phyloP scores from a whole-genome alignment of 1,140 invertebrate genomes.

The Drosophila trapezifrons region DNA sequence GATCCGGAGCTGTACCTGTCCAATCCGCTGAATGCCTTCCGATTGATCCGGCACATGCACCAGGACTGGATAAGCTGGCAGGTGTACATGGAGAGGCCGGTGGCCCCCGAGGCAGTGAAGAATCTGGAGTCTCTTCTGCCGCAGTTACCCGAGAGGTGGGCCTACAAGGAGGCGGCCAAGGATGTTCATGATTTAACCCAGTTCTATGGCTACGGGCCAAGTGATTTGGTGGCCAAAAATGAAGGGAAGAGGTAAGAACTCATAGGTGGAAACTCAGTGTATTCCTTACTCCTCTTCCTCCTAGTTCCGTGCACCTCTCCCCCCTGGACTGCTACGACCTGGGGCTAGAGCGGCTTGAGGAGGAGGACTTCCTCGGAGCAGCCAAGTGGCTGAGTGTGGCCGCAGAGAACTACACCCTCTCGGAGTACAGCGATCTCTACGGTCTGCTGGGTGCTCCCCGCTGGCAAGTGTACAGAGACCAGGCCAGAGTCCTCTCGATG shows the following conservation, averaged over 20 bases:
- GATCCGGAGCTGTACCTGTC: slow-evolving; percentile 86
- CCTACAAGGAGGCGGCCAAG: slow-evolving; percentile 8
- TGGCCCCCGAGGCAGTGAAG: slow-evolving; percentile 12
- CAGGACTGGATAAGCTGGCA: slow-evolving; percentile 67
- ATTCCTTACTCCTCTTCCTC: neutral
- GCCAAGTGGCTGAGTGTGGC: slow-evolving; percentile 43
- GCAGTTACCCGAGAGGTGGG: neutral
- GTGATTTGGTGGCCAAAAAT: neutral
- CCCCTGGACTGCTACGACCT: slow-evolving; percentile 54
- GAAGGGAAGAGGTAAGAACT: slow-evolving; percentile 19
- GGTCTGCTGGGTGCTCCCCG: slow-evolving; percentile 23
- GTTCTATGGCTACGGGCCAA: slow-evolving; percentile 45
- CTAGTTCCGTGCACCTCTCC: slow-evolving; percentile 26
- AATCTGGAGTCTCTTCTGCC: slow-evolving; percentile 27
- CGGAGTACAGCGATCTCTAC: slow-evolving; percentile 17
- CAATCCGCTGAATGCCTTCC: slow-evolving; percentile 64
- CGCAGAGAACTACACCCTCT: slow-evolving; percentile 22
- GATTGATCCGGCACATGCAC: slow-evolving; percentile 62
- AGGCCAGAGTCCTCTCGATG: slow-evolving; percentile 22
- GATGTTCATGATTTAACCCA: slow-evolving; percentile 15
- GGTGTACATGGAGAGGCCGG: slow-evolving; percentile 36
- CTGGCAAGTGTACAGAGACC: slow-evolving; percentile 44
- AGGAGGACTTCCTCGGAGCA: slow-evolving; percentile 37
- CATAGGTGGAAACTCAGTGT: too few relatives aligned
- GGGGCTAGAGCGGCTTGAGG: slow-evolving; percentile 34